phyloP scores from a whole-genome alignment of 1,140 invertebrate genomes.

The Fopius arisanus region DNA sequence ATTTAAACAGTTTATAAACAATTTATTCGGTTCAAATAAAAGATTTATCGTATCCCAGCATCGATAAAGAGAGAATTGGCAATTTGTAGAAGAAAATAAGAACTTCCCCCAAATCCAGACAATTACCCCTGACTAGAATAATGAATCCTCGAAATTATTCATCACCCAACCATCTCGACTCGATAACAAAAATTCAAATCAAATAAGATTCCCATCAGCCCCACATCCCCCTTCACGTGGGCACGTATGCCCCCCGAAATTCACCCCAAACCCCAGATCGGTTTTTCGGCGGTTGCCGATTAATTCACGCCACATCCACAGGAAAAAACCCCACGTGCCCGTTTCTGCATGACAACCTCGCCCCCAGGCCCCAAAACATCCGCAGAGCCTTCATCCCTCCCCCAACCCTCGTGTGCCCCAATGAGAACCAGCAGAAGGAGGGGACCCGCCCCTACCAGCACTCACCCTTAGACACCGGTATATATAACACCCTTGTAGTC shows the following conservation, averaged over 20 bases:
- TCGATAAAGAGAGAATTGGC: too few relatives aligned
- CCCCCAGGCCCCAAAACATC: neutral
- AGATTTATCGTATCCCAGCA: too few relatives aligned
- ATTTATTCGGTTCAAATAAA: too few relatives aligned
- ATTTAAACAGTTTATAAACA: too few relatives aligned
- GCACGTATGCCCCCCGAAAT: neutral
- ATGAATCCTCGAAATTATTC: neutral
- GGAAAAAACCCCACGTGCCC: neutral
- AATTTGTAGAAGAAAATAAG: too few relatives aligned
- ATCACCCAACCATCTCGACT: too few relatives aligned
- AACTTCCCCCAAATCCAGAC: neutral
- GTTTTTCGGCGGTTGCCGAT: neutral
- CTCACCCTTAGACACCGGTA: neutral
- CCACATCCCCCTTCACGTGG: neutral
- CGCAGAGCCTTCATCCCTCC: neutral
- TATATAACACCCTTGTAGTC: slow-evolving; percentile 15
- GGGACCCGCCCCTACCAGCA: slow-evolving; percentile 16
- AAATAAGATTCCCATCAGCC: neutral
- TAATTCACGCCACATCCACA: neutral
- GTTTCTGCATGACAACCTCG: neutral
- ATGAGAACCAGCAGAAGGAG: neutral
- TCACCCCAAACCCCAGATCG: neutral
- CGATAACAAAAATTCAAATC: neutral
- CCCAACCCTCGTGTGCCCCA: neutral
- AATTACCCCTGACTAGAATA: neutral